Conservation (phyloP, 1,140 invertebrate species). For the Panagrolaimus sp. region DNA sequence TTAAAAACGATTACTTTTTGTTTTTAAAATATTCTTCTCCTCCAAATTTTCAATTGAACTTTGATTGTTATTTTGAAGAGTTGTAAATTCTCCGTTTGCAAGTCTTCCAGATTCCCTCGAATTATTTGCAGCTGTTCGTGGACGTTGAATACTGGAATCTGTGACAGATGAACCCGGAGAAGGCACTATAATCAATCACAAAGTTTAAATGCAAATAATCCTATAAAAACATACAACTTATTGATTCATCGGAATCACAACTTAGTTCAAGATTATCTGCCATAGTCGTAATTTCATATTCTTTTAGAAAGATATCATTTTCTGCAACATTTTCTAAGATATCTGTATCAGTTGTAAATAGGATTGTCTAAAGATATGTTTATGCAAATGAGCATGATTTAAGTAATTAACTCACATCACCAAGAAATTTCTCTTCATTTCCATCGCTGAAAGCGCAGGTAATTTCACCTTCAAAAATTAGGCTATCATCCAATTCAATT, state of each 20-base stretch:
- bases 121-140: conserved; percentile 10
- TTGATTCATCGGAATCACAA: conserved; percentile 9
- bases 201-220: not conserved
- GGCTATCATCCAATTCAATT: conserved; percentile 38
- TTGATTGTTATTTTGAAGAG: no score
- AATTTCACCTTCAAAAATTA: conserved; percentile 46
- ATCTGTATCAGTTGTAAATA: conserved; percentile 62
- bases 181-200: not conserved
- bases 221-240: not conserved
- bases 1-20: not conserved
- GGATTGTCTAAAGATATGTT: conserved; percentile 56
- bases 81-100: not conserved
- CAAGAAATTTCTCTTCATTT: conserved; percentile 26
- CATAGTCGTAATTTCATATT: conserved; percentile 16
- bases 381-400: not conserved
- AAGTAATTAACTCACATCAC: conserved; percentile 30
- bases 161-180: conserved; percentile 19
- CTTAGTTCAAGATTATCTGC: not conserved
- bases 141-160: conserved; percentile 19
- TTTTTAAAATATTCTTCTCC: not conserved
- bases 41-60: not conserved
- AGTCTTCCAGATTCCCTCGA: conserved; percentile 2
- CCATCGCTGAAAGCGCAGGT: conserved; percentile 42
- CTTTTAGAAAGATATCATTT: conserved; percentile 52
- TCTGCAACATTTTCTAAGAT: conserved; percentile 61